Evolutionary conservation across 2,888 invertebrate genomes (phyloP).

Genomic region (Cryptus viduatorius): DNA sequence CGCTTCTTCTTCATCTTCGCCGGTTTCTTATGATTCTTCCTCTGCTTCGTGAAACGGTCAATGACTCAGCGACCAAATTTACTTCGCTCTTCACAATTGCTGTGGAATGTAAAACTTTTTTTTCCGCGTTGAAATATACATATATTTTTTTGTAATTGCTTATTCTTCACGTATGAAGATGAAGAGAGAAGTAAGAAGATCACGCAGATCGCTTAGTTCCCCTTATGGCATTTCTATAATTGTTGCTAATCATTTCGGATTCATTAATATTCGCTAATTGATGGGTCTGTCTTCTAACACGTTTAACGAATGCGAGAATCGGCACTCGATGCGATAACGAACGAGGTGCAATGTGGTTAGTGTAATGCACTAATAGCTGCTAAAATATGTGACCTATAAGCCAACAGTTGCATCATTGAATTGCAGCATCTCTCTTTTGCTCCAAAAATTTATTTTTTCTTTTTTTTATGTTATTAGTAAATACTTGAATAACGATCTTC

Average conservation of each 20-base stretch:
- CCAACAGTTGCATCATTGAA: slow-evolving; percentile 43
- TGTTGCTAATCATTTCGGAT: slow-evolving; percentile 75
- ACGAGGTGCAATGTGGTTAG: slow-evolving; percentile 76
- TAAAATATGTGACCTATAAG: slow-evolving; percentile 82
- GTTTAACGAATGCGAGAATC: slow-evolving; percentile 74
- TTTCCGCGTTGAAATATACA: background rate
- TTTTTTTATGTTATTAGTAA: background rate
- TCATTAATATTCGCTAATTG: slow-evolving; percentile 75
- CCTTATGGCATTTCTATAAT: slow-evolving; percentile 63
- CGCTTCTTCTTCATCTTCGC: background rate
- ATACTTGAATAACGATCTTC: background rate
- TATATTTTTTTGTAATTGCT: background rate
- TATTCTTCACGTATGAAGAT: slow-evolving; percentile 7
- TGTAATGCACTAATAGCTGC: slow-evolving; percentile 77
- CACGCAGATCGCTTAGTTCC: slow-evolving; percentile 3
- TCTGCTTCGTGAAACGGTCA: slow-evolving; percentile 40
- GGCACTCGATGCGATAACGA: slow-evolving; percentile 68
- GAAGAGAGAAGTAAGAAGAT: slow-evolving; percentile 16
- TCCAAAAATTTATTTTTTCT: background rate
- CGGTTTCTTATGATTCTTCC: slow-evolving; percentile 28
- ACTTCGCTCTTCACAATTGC: background rate
- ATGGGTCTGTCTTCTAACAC: slow-evolving; percentile 71
- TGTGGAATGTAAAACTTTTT: background rate
- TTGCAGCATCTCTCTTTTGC: slow-evolving; percentile 2
- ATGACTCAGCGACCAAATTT: slow-evolving; percentile 32